phyloP scores from a whole-genome alignment of 2,888 invertebrate species.

The Norana najaformis region DNA sequence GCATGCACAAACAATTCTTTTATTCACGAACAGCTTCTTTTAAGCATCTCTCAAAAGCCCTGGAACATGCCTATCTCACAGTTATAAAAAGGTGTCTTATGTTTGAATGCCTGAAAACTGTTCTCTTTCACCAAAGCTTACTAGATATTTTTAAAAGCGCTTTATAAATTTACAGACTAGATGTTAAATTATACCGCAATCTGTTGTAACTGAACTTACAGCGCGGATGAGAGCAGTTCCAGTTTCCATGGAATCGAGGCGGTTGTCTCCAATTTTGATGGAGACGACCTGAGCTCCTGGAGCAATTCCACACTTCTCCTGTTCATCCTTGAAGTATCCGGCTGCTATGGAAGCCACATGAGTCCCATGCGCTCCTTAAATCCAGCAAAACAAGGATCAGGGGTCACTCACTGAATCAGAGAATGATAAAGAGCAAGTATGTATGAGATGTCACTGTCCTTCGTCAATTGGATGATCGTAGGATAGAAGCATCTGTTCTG shows the following conservation, averaged over 20 bases:
- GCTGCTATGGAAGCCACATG: slow-evolving; percentile 96
- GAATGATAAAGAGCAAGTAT: background rate
- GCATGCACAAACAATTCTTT: no score
- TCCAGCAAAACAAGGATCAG: background rate
- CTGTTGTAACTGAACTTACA: slow-evolving; percentile 68
- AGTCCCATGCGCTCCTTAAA: slow-evolving; percentile 87
- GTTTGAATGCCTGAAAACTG: no score
- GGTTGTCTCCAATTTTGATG: slow-evolving; percentile 85
- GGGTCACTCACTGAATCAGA: background rate
- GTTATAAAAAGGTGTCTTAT: no score
- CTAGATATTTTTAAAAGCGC: background rate
- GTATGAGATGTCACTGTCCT: no score
- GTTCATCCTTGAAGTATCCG: slow-evolving; percentile 81
- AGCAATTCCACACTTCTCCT: slow-evolving; percentile 89
- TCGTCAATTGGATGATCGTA: background rate
- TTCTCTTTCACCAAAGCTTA: no score
- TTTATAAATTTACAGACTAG: background rate
- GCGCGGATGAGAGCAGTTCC: slow-evolving; percentile 89
- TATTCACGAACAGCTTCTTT: background rate
- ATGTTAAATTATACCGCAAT: background rate
- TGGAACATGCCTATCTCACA: no score
- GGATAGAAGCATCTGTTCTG: no score
- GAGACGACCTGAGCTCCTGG: slow-evolving; percentile 94
- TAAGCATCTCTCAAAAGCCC: no score
- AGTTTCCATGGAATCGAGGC: slow-evolving; percentile 94